Evolutionary conservation across 2,888 invertebrate species (phyloP), one percentile per base, ranked within the genome.

Genomic region (Argyresthia goedartella): DNA sequence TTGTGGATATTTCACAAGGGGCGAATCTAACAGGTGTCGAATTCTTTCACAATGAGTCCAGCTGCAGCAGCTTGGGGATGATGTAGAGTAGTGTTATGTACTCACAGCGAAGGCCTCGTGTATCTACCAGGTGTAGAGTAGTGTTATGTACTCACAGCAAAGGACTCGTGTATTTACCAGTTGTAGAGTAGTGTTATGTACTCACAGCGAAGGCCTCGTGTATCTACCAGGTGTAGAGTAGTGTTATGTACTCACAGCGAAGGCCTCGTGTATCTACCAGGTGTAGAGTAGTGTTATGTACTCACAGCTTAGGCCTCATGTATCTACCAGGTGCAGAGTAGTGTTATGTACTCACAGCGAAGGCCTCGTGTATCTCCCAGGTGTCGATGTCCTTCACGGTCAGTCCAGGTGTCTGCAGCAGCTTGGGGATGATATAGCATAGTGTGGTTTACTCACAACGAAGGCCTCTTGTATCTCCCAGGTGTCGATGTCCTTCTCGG

Each of bases 391-490:
- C 99, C 57, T 91, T 91, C 52, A 98, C 63, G 15, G 88, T 87
- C 1, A 99, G 90, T 1, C 97, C 98, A 47, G 95, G 91, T 76
- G 92, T 95, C 56, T 95, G 93, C 63, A 99, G 85, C 53, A 99
- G 89, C 82, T 93, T 93, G 44, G 98, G 98, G 66, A 97, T 97
- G 43, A n/a, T n/a, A n/a, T n/a, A n/a, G n/a, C n/a, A n/a, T n/a
- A n/a, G n/a, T n/a, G n/a, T n/a, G n/a, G n/a, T n/a, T n/a, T n/a
- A n/a, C n/a, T n/a, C n/a, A n/a, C n/a, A n/a, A n/a, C 98, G 81
- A 99, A 99, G 3, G 99, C 99, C 88, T 99, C 99, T 74, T 99
- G 99, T 60, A 98, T 93, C 89, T 99, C 99, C 94, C 98, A 99
- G 1, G 96, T 95, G 84, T 96, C 96, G 67, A 99, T 91, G 71